Conservation (phyloP, 2,113 vertebrate genomes). For the Tretioscincus oriximinensis region DNA sequence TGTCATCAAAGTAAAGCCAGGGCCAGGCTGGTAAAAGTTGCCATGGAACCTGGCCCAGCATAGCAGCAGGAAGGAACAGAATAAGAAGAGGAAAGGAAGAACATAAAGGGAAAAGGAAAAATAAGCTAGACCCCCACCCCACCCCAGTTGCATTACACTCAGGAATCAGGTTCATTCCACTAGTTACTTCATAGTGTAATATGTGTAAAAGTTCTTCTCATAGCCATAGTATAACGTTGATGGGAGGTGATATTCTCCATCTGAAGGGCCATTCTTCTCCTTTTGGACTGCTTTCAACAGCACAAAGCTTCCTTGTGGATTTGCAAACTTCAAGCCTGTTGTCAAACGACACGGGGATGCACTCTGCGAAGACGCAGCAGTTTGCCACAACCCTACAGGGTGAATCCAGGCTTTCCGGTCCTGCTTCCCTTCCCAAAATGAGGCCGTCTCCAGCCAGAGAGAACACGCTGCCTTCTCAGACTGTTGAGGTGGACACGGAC, state of each 20-base stretch:
- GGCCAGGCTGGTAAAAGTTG: too few species aligned
- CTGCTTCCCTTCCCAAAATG: not conserved
- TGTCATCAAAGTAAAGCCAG: too few species aligned
- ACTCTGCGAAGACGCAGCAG: constrained; percentile 51
- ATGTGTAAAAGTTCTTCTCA: too few species aligned
- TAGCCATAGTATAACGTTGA: not conserved
- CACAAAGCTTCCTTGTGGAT: constrained; percentile 28
- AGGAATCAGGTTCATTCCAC: too few species aligned
- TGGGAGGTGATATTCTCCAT: not conserved
- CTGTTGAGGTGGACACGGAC: not conserved
- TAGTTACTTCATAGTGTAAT: too few species aligned
- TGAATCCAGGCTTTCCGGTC: not conserved
- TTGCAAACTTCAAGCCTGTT: not conserved
- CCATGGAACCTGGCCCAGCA: too few species aligned
- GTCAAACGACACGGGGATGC: not conserved
- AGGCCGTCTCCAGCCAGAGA: not conserved
- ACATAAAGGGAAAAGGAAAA: too few species aligned
- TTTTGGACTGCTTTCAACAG: not conserved
- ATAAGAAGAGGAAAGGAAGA: too few species aligned
- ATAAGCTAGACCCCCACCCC: too few species aligned
- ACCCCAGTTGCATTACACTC: too few species aligned
- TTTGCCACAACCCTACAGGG: constrained; percentile 47
- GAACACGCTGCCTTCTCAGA: not conserved
- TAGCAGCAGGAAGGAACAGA: too few species aligned
- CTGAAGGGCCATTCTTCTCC: not conserved